phyloP scores from a whole-genome alignment of 2,797 vertebrate species.

The Melanitta fusca region DNA sequence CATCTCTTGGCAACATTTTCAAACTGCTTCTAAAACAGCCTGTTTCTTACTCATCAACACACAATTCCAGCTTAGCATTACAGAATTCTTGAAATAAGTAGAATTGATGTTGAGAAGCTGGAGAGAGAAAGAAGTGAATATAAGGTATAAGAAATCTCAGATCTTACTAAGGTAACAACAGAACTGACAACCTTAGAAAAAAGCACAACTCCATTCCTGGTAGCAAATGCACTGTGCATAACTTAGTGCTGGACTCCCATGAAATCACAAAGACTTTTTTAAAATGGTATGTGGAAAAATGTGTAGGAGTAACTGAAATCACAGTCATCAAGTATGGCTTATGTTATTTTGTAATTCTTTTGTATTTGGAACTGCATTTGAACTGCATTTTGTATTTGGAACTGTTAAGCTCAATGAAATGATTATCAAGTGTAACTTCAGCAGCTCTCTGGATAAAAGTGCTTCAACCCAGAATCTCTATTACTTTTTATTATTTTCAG shows the following conservation, averaged over 20 bases:
- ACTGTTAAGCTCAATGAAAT: neutral
- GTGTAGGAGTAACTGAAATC: neutral
- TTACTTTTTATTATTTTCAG: neutral
- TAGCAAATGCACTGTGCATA: neutral
- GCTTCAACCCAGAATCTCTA: neutral
- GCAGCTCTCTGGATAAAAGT: neutral
- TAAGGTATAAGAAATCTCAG: neutral
- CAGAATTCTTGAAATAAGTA: neutral
- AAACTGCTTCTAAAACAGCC: neutral
- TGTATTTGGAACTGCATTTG: neutral
- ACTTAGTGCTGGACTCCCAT: neutral
- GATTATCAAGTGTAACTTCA: neutral
- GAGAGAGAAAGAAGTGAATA: neutral
- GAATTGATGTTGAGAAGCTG: rapidly evolving
- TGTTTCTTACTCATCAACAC: neutral
- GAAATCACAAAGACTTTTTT: neutral
- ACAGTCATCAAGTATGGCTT: neutral
- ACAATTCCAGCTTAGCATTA: neutral
- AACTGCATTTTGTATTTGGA: neutral
- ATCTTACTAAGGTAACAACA: neutral
- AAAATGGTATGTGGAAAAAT: neutral
- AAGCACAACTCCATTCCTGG: neutral
- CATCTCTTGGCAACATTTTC: neutral
- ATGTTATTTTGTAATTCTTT: neutral
- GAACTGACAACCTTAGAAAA: neutral